Base-by-base conservation (phyloP, 2,888 invertebrate species). In the Cryptocephalus moraei region DNA sequence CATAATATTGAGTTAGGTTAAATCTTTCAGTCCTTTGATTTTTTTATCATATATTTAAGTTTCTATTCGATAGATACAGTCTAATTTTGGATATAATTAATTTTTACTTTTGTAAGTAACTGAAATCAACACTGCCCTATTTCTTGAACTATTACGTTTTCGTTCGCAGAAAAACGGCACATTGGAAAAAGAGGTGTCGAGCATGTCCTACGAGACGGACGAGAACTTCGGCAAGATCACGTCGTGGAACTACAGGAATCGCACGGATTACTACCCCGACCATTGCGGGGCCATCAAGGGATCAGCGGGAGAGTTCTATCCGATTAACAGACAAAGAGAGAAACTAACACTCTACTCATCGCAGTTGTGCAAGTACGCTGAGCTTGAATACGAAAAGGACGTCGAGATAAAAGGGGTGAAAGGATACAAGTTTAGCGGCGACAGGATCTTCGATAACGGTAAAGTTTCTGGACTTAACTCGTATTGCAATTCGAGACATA, bases 291-390 rank as follows among this genome's bases (percentile, higher is more conserved):
- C 67, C 59, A 75, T 90, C 1, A 73, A 73, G 47, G 91, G 90
- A 31, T 86, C 87, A 14, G 82, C 84, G 0, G 89, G 90, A 0
- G 90, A 90, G 71, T 84, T 89, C 65, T 82, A 85, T 66, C 82
- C 86, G 0, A 83, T 87, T 1, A 75, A 81, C 60, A 69, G 81
- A 1, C 78, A 78, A 49, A 73, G 77, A 1, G 74, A 74, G 33
- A 64, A 66, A n/a, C 72, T 85, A 14, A 69, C 70, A 40, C 70
- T 90, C 56, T 90, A 82, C 67, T 76, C 83, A 49, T 75, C 86
- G 1, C 88, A 90, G 62, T 72, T 91, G 54, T 90, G 90, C 68
- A 79, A 86, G 51, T 79, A 75, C 1, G 75, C 84, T 3, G 73
- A 73, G 32, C 66, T 85, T 62, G 77, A 80, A 56, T 85, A 78